phyloP scores from a whole-genome alignment of 2,113 vertebrate species.

The Elgaria multicarinata region DNA sequence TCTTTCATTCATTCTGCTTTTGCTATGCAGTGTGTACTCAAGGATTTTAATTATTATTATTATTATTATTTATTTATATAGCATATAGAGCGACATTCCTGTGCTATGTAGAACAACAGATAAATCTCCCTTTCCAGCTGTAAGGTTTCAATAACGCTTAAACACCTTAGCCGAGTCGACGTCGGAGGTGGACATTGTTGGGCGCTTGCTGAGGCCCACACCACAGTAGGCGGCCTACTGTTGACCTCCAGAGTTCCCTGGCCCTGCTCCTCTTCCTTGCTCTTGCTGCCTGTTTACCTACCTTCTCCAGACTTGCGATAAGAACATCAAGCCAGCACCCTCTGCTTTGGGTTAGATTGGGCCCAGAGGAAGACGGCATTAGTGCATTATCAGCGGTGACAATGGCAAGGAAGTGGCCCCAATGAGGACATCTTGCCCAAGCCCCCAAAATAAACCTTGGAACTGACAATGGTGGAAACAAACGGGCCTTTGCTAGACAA shows the following conservation, averaged over 20 bases:
- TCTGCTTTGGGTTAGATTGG: background rate
- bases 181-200: background rate
- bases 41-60: no score
- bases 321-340: background rate
- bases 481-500: no score
- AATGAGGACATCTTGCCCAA: background rate
- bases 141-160: background rate
- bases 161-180: no score
- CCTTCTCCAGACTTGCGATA: background rate
- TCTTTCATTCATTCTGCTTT: background rate
- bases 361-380: background rate
- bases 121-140: background rate
- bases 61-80: no score
- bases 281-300: background rate
- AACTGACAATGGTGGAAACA: no score
- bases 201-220: background rate
- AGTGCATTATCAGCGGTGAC: background rate
- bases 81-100: background rate
- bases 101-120: background rate
- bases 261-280: background rate
- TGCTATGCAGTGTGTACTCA: background rate
- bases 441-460: background rate
- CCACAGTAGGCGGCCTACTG: background rate
- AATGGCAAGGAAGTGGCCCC: background rate
- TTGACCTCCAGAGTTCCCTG: background rate